Conservation (phyloP, 2,888 invertebrate genomes). For the Drosophila engyochracea region DNA sequence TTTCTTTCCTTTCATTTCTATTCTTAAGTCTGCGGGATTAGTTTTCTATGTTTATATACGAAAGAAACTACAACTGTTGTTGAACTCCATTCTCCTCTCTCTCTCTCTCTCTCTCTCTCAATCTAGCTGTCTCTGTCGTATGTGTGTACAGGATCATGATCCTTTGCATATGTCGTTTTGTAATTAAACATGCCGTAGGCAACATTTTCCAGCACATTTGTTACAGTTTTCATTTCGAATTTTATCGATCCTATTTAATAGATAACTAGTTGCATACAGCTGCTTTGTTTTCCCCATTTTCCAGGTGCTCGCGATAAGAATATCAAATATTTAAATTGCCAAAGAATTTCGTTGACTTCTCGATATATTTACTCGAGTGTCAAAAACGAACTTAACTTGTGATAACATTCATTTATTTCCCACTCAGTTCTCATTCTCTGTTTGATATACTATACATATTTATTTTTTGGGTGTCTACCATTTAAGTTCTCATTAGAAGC, state of each 20-base stretch:
- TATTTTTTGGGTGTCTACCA: neutral
- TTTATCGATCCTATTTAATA: conserved; percentile 44
- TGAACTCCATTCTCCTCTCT: conserved; percentile 11
- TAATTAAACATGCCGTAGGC: conserved; percentile 66
- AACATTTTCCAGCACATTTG: conserved; percentile 50
- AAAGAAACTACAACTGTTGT: conserved; percentile 35
- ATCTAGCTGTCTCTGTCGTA: conserved; percentile 7
- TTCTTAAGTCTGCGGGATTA: conserved; percentile 60
- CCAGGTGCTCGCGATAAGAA: conserved; percentile 41
- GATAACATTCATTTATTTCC: conserved; percentile 27
- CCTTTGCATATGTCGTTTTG: conserved; percentile 72
- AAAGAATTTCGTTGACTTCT: conserved; percentile 5
- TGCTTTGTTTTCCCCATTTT: conserved; percentile 27
- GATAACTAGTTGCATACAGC: conserved; percentile 50
- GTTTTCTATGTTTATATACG: conserved; percentile 63
- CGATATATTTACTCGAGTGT: neutral
- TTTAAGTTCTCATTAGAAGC: conserved; percentile 25
- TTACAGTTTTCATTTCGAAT: conserved; percentile 56
- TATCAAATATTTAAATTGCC: conserved; percentile 31
- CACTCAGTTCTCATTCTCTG: conserved; percentile 14
- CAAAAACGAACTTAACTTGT: conserved; percentile 8
- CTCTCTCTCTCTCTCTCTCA: conserved; percentile 5
- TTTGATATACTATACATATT: conserved; percentile 3
- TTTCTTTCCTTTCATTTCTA: conserved; percentile 51
- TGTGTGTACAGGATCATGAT: conserved; percentile 16